Percentiles rank a stretch among this genome's conserved stretches.
Evolutionary conservation across 2,888 invertebrate genomes (phyloP).

Genomic region (Sphaerophoria rueppellii): DNA sequence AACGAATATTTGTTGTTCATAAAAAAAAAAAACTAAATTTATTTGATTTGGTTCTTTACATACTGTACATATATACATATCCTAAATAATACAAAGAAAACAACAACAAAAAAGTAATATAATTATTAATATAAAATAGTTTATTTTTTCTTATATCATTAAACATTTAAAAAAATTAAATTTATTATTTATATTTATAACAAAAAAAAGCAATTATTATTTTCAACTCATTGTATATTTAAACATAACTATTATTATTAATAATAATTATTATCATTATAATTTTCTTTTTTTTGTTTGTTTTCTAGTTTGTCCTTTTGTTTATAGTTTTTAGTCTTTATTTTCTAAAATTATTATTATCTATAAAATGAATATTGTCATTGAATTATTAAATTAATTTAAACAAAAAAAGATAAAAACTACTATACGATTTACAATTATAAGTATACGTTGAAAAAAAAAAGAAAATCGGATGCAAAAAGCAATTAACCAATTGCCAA

Average conservation of each 20-base stretch:
- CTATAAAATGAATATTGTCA: slow-evolving; percentile 42
- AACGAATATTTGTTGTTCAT: slow-evolving; percentile 26
- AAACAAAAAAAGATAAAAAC: slow-evolving; percentile 38
- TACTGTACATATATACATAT: slow-evolving; percentile 73
- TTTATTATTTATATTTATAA: slow-evolving; percentile 54
- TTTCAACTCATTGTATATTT: slow-evolving; percentile 65
- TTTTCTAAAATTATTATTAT: slow-evolving; percentile 26
- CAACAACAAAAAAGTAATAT: slow-evolving; percentile 19
- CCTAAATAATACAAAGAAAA: slow-evolving; percentile 62
- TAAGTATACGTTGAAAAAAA: slow-evolving; percentile 64
- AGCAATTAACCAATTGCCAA: slow-evolving; percentile 67
- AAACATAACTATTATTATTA: slow-evolving; percentile 43
- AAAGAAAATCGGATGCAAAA: slow-evolving; percentile 34
- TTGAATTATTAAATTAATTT: slow-evolving; percentile 56
- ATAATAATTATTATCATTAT: not conserved
- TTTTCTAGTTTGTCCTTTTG: slow-evolving; percentile 62
- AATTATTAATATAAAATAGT: slow-evolving; percentile 20
- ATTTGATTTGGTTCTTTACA: slow-evolving; percentile 67
- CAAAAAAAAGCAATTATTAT: slow-evolving; percentile 13
- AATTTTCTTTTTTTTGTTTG: slow-evolving; percentile 10
- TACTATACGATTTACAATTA: slow-evolving; percentile 68
- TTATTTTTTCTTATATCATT: slow-evolving; percentile 54
- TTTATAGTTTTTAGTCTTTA: slow-evolving; percentile 35
- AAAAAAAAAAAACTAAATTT: slow-evolving; percentile 48
- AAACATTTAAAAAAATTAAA: not conserved